Percentiles rank a stretch among this genome's conserved stretches.
Conservation (phyloP, 2,113 vertebrate species). For the Rana temporaria region DNA sequence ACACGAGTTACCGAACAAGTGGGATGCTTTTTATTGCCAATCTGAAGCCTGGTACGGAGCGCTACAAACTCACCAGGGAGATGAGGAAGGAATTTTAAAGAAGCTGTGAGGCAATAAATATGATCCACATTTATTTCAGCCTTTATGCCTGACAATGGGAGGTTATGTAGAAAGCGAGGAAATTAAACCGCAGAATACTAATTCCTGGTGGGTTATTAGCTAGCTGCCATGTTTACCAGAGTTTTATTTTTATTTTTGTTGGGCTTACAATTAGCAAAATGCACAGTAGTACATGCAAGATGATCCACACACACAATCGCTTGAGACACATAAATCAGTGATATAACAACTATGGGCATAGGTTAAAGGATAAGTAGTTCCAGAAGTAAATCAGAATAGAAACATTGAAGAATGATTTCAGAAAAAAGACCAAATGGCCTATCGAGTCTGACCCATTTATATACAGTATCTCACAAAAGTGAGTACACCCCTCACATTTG, state of each 20-base stretch:
- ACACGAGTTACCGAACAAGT: slow-evolving; percentile 26
- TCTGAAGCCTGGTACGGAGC: slow-evolving; percentile 37
- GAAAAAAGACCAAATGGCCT: too few relatives aligned
- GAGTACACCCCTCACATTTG: too few relatives aligned
- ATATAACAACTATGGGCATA: too few relatives aligned
- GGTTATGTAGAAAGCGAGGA: slow-evolving; percentile 40
- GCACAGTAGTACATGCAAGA: too few relatives aligned
- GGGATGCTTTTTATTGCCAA: slow-evolving; percentile 46
- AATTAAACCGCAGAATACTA: slow-evolving; percentile 31
- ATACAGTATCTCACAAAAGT: too few relatives aligned
- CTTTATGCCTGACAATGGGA: slow-evolving; percentile 55
- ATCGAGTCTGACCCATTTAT: too few relatives aligned
- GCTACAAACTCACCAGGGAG: slow-evolving; percentile 47
- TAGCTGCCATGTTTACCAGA: not conserved
- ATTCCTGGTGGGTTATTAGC: slow-evolving; percentile 28
- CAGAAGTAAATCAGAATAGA: too few relatives aligned
- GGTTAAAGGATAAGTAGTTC: too few relatives aligned
- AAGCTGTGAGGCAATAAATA: slow-evolving; percentile 52
- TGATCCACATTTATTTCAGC: slow-evolving; percentile 52
- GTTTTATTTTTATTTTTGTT: not conserved
- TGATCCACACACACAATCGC: too few relatives aligned
- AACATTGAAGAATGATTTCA: too few relatives aligned
- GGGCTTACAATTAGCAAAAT: not conserved
- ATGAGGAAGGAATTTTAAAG: slow-evolving; percentile 45
- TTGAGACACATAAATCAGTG: too few relatives aligned